Evolutionary conservation across 2,797 vertebrate species (phyloP).

Genomic region (Tragelaphus eurycerus): DNA sequence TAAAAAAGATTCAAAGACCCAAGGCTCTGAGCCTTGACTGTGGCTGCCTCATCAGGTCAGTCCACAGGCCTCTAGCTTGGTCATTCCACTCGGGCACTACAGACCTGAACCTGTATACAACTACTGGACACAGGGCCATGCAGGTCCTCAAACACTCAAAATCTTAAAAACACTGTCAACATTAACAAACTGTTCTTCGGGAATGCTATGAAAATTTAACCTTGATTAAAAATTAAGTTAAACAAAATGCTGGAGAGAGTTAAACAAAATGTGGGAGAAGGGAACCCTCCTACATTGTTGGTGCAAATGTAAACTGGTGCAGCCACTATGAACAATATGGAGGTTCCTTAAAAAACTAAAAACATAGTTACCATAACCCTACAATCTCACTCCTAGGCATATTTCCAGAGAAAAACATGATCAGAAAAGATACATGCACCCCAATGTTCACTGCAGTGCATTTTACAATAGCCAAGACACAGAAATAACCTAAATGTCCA

Average conservation of each 20-base stretch:
- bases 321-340: not conserved
- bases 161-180: slow-evolving; percentile 29
- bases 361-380: not conserved
- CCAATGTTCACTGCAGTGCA: not conserved
- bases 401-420: not conserved
- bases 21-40: not conserved
- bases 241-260: not conserved
- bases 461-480: not conserved
- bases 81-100: not conserved
- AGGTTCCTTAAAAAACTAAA: not conserved
- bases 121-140: not conserved
- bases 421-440: not conserved
- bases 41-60: not conserved
- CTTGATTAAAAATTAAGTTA: slow-evolving; percentile 10
- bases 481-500: not conserved
- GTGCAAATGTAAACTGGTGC: not conserved
- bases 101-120: not conserved
- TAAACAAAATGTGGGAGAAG: not conserved
- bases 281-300: not conserved
- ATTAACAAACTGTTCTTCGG: slow-evolving; percentile 20
- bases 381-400: not conserved
- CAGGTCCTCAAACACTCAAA: not conserved
- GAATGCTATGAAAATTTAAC: slow-evolving; percentile 19
- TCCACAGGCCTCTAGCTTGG: not conserved
- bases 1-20: slow-evolving; percentile 8